Percentiles rank a stretch among this genome's conserved stretches.
phyloP scores from a whole-genome alignment of 1,140 invertebrate species.

The Penaeus vannamei region DNA sequence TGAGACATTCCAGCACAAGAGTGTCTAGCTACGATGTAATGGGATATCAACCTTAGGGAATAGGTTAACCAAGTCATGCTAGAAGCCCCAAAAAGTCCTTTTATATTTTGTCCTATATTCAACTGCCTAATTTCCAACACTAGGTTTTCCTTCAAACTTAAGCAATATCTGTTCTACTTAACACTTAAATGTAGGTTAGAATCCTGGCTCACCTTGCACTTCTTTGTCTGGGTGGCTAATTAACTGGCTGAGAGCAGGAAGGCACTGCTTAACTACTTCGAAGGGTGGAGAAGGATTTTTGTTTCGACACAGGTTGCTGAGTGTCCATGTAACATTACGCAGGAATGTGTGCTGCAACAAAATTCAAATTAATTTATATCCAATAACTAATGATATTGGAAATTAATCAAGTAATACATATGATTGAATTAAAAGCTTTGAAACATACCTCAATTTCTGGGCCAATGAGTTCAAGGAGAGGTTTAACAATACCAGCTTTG shows the following conservation, averaged over 20 bases:
- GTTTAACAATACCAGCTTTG: conserved; percentile 76
- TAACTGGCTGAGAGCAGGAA: conserved; percentile 86
- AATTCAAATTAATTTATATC: not conserved
- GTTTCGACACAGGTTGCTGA: conserved; percentile 93
- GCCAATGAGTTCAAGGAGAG: conserved; percentile 79
- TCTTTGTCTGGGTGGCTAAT: conserved; percentile 83
- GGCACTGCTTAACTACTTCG: conserved; percentile 82
- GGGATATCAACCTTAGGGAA: too few species aligned
- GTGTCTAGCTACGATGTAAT: too few species aligned
- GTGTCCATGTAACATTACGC: conserved; percentile 87
- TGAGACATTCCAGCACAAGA: too few species aligned
- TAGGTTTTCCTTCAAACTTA: too few species aligned
- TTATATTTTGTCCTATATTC: too few species aligned
- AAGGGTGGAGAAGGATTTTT: conserved; percentile 90
- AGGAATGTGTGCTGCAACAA: conserved; percentile 71
- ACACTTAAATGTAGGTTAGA: not conserved
- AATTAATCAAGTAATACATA: not conserved
- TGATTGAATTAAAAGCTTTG: conserved; percentile 53
- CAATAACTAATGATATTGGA: not conserved
- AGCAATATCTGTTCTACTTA: too few species aligned
- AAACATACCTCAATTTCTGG: conserved; percentile 74
- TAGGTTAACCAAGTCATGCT: too few species aligned
- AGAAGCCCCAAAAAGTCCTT: too few species aligned
- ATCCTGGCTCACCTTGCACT: conserved; percentile 77
- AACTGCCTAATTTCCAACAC: too few species aligned